Conservation (phyloP, 2,797 vertebrate genomes). For the Siniperca undulata region DNA sequence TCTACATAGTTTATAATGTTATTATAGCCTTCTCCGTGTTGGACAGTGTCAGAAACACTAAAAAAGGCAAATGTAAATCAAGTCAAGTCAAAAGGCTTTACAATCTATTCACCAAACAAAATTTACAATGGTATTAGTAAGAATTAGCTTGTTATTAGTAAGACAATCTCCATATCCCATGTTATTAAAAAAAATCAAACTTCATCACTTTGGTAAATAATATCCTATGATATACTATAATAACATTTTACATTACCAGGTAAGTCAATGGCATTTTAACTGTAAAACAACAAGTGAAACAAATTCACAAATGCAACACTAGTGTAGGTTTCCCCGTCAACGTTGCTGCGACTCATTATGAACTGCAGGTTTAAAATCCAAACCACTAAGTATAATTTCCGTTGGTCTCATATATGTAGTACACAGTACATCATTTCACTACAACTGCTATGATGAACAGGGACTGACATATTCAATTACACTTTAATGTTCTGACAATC, state of each 20-base stretch:
- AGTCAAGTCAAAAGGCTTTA: neutral
- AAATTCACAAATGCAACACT: conserved; percentile 3
- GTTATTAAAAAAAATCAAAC: neutral
- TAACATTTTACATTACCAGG: neutral
- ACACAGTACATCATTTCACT: conserved; percentile 19
- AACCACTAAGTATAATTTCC: conserved; percentile 4
- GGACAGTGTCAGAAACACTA: neutral
- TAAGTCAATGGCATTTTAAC: neutral
- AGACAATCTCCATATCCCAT: neutral
- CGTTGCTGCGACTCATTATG: neutral
- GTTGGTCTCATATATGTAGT: conserved; percentile 23
- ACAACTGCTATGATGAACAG: conserved; percentile 28
- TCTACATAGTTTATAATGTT: neutral
- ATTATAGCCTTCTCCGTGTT: neutral
- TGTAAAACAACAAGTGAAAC: conserved; percentile 1
- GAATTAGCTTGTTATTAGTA: neutral
- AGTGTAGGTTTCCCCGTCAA: neutral
- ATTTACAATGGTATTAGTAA: neutral
- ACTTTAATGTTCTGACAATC: conserved; percentile 19
- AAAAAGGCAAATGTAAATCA: neutral
- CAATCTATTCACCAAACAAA: neutral
- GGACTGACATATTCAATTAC: conserved; percentile 35
- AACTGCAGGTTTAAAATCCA: conserved; percentile 13
- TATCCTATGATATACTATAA: neutral
- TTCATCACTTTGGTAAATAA: neutral